phyloP scores from a whole-genome alignment of 2,888 invertebrate species.

The Vesta saturnalis region DNA sequence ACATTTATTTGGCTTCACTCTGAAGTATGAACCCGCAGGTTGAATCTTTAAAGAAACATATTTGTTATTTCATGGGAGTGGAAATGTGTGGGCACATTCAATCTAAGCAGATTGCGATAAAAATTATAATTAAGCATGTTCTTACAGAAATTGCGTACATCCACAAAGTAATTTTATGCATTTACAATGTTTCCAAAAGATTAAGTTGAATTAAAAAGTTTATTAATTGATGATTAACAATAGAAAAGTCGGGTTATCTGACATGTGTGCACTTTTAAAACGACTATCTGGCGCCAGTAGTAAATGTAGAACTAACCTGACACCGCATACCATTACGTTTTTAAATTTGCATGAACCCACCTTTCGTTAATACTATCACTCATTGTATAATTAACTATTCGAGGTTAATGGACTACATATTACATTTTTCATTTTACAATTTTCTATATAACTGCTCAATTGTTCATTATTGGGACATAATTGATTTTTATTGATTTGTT shows the following conservation, averaged over 20 bases:
- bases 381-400: background rate
- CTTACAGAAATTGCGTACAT: background rate
- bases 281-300: constrained; percentile 38
- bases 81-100: background rate
- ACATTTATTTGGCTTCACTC: background rate
- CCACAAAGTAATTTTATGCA: background rate
- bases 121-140: background rate
- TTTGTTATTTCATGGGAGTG: constrained; percentile 10
- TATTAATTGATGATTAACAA: background rate
- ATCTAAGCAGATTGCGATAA: background rate
- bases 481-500: background rate
- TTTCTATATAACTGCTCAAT: background rate
- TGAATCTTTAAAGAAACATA: background rate
- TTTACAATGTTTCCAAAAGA: background rate
- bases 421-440: background rate
- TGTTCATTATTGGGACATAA: background rate
- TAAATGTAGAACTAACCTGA: constrained; percentile 34
- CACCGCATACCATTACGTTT: constrained; percentile 35
- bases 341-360: constrained; percentile 41
- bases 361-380: constrained; percentile 14
- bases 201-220: background rate
- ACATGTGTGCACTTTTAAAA: constrained; percentile 31
- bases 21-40: constrained; percentile 3
- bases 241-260: constrained; percentile 1
- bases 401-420: background rate